Evolutionary conservation across 2,797 vertebrate species (phyloP).

Genomic region (Manis javanica): DNA sequence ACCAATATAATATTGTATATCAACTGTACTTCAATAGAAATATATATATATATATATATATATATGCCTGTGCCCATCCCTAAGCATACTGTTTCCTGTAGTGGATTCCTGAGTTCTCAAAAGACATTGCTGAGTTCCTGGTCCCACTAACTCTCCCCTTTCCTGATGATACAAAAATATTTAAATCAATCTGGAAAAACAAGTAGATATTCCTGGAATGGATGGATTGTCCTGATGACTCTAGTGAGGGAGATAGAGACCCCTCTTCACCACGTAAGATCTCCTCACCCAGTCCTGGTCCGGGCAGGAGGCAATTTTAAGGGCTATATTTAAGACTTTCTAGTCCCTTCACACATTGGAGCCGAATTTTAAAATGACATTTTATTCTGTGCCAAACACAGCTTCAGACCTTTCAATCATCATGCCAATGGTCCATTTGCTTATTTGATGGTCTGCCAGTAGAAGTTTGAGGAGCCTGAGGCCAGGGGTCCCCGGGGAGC

Average conservation of each 20-base stretch:
- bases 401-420: background rate
- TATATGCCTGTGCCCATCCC: too few relatives aligned
- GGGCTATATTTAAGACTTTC: background rate
- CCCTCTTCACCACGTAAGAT: background rate
- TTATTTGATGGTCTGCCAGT: too few relatives aligned
- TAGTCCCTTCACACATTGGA: background rate
- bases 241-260: background rate
- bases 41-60: too few relatives aligned
- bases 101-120: too few relatives aligned
- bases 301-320: background rate
- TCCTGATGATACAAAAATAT: background rate
- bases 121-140: too few relatives aligned
- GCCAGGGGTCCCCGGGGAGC: background rate
- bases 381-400: background rate
- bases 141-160: background rate
- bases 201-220: rapidly evolving
- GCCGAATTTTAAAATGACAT: background rate
- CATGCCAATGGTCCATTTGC: background rate
- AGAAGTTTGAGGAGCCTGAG: background rate
- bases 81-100: too few relatives aligned
- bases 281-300: background rate
- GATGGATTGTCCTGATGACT: background rate
- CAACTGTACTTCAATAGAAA: too few relatives aligned
- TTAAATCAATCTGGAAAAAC: background rate
- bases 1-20: too few relatives aligned